Base-by-base conservation (phyloP, 2,797 vertebrate species). In the Graptemys geographica region DNA sequence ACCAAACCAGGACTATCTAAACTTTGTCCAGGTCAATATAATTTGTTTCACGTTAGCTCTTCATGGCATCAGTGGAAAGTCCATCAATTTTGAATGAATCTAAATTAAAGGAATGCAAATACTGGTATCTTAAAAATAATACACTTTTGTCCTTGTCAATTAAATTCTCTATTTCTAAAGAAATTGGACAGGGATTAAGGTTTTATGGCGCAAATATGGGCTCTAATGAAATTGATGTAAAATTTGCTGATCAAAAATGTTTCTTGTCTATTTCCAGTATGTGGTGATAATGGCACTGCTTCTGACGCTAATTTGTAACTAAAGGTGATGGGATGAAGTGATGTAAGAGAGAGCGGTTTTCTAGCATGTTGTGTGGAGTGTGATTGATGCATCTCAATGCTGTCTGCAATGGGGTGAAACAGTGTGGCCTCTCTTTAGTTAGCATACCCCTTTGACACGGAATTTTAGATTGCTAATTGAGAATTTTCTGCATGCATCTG, bases 201-300 rank as follows among this genome's bases (percentile, higher is more conserved):
- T 78, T 79, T 52, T 25, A 11, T 57, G 2, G 27, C 3, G 1
- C 0, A 15, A 47, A 11, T 2, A 0, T 1, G 11, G 81, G 16
- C 69, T 69, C 2, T 25, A 1, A 47, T 44, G 65, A 49, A 56
- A 33, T 81, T 25, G 47, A 3, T 27, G 5, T 76, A 1, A 56
- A 57, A 18, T 37, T 1, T 94, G 28, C 79, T 95, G 81, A 3
- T 83, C 87, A 76, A 23, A 4, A 21, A 78, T 69, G 52, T 93
- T 27, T 84, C n/a, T 86, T 90, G 76, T 72, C 44, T 83, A 1
- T 85, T 92, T 33, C 4, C 90, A 87, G 83, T 4, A 1, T 27
- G 23, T 57, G 28, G 47, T 83, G 28, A 16, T 57, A 37, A 1
- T 3, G 27, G 0, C 31, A 21, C 25, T 78, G 52, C 47, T 31